Evolutionary conservation across 2,797 vertebrate genomes (phyloP).

Genomic region (Falco cherrug): DNA sequence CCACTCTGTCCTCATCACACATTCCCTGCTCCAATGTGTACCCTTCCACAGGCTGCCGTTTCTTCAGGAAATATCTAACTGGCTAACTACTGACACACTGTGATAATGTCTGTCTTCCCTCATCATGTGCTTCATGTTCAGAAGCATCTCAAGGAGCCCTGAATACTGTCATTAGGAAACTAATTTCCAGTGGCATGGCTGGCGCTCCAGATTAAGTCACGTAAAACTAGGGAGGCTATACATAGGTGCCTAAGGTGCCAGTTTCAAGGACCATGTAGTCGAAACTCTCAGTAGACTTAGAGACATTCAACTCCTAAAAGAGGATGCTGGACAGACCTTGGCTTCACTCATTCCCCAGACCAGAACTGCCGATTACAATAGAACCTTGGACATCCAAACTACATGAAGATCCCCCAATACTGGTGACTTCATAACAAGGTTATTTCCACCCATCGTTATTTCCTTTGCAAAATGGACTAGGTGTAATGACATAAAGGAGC

Average conservation of each 20-base stretch:
- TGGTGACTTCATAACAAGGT: neutral
- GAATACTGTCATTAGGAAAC: neutral
- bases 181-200: neutral
- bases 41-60: neutral
- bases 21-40: neutral
- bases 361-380: neutral
- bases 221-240: neutral
- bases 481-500: neutral
- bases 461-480: neutral
- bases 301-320: neutral
- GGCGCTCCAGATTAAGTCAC: neutral
- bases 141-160: neutral
- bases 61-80: neutral
- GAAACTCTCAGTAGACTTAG: neutral
- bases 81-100: neutral
- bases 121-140: neutral
- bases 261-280: neutral
- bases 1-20: neutral
- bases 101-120: neutral
- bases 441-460: neutral
- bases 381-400: neutral
- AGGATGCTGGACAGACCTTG: neutral
- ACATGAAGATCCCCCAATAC: neutral
- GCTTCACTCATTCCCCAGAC: neutral
- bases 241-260: neutral